Percentiles rank a stretch among this genome's conserved stretches.
These are phyloP conservation scores for Plestiodon gilberti DNA, from an alignment of 2,113 vertebrate genomes.

Conservation along the genomic window DNA sequence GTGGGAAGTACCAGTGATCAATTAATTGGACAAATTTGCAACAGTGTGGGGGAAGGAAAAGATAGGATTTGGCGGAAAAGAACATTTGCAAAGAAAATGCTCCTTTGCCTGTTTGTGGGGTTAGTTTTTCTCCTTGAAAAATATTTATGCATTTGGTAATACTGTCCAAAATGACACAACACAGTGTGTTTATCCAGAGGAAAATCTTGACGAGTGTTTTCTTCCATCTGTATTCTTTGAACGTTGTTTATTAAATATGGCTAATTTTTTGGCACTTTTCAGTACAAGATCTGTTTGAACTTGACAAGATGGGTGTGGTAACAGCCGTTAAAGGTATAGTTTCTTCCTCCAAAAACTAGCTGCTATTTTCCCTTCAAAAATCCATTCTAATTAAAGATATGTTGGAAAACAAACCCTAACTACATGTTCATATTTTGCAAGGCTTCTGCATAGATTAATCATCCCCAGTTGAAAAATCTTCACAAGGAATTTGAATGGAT, in stretches of 20 bases:
- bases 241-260: not conserved
- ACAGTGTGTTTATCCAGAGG: not conserved
- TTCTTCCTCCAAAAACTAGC: slow-evolving; percentile 7
- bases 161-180: not conserved
- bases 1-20: not conserved
- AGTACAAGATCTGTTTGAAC: not conserved
- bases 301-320: slow-evolving; percentile 33
- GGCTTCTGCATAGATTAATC: not conserved
- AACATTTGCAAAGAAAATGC: not conserved
- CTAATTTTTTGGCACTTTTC: slow-evolving; percentile 14
- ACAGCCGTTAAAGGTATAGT: not conserved
- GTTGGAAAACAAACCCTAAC: not conserved
- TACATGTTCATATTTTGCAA: not conserved
- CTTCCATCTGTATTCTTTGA: not conserved
- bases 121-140: not conserved
- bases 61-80: too few species aligned
- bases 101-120: not conserved
- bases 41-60: not conserved
- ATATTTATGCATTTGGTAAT: not conserved
- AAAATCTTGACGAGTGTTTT: not conserved
- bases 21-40: not conserved
- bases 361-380: slow-evolving; percentile 6
- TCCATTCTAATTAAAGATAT: not conserved
- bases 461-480: not conserved
- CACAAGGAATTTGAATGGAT: not conserved